Evolutionary conservation across 2,113 vertebrate species (phyloP), one percentile per base, ranked within the genome.

Genomic region (Numida meleagris): DNA sequence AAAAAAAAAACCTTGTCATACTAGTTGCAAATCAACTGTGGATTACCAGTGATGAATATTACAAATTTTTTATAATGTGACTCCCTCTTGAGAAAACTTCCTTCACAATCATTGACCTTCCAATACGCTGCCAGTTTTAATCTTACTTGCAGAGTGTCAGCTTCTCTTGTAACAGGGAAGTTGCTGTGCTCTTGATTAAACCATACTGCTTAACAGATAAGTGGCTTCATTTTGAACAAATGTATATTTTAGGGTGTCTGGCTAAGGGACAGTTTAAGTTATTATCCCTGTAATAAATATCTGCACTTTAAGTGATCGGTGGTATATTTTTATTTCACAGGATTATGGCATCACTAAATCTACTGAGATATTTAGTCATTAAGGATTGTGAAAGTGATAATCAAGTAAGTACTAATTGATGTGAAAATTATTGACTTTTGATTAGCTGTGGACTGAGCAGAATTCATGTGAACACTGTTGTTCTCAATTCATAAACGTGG

Each of bases 261-360:
- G 10, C 45, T 93, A 58, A 66, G 24, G 14, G 50, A 72, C n/a
- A 45, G 27, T 65, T 91, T 29, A 77, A 84, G 62, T 94, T 73
- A 61, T 45, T 84, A 11, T 27, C 17, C 67, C 53, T 55, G 3
- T 79, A 87, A 75, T 48, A 34, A 58, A 78, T 71, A 62, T 86
- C n/a, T 68, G 24, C 50, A 46, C 45, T 88, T 13, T 81, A 83
- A 51, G 34, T 93, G 86, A 96, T 63, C 72, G 86, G 70, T 48
- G 36, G 29, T 70, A 4, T 90, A 55, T 94, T 95, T 95, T 95
- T 95, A 66, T 95, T 98, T 97, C 94, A 88, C 95, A 99, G 99
- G 97, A 98, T 99, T 93, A 99, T 99, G 99, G 98, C 98, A 42
- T 98, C 98, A 42, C 97, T 99, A 82, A 99, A 99, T 97, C 98